Percentiles rank a stretch among this genome's conserved stretches.
phyloP scores from a whole-genome alignment of 2,888 invertebrate genomes.

The Melinaea marsaeus region DNA sequence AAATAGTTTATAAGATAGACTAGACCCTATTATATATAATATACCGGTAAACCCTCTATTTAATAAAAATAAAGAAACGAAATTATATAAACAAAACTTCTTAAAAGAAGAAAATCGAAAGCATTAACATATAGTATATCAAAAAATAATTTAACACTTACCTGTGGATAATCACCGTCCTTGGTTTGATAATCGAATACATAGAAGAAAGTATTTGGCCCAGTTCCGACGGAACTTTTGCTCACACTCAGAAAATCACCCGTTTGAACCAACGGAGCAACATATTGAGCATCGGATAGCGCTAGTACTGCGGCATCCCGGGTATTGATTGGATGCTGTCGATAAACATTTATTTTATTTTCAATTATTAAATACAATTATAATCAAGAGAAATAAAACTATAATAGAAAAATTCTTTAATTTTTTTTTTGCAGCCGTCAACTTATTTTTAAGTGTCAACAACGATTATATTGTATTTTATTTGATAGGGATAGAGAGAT shows the following conservation, averaged over 20 bases:
- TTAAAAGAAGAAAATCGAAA: background rate
- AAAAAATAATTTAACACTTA: conserved; percentile 47
- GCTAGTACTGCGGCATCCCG: conserved; percentile 95
- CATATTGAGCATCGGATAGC: conserved; percentile 95
- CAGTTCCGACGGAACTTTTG: conserved; percentile 73
- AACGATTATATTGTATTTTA: no score
- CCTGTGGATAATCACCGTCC: conserved; percentile 93
- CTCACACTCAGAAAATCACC: conserved; percentile 85
- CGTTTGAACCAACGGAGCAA: conserved; percentile 92
- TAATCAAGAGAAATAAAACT: no score
- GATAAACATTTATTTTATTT: background rate
- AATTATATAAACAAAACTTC: background rate
- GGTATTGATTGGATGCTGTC: conserved; percentile 90
- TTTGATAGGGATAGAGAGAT: no score
- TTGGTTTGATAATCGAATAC: conserved; percentile 96
- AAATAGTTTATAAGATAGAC: no score
- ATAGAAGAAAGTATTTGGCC: conserved; percentile 91
- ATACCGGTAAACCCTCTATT: no score
- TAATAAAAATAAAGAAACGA: background rate
- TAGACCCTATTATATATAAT: no score
- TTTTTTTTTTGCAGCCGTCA: no score
- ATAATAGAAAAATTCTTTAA: no score
- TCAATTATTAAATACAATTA: no score
- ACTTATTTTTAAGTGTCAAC: no score
- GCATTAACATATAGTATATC: background rate